Conservation (phyloP, 2,113 vertebrate genomes). For the Apus apus region DNA sequence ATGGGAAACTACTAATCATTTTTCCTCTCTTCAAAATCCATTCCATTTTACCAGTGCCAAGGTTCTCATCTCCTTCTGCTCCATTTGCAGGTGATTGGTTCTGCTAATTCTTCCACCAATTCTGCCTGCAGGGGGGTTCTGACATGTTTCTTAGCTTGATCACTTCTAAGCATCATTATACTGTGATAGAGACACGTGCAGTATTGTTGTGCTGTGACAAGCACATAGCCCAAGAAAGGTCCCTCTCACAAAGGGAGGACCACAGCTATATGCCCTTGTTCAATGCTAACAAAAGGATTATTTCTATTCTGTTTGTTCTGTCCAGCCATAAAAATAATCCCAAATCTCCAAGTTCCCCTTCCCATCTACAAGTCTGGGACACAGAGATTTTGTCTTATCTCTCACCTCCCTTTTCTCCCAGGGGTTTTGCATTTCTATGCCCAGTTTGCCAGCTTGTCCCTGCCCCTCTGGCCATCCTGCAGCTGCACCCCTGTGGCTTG, state of each 20-base stretch:
- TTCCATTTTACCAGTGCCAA: not conserved
- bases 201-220: accelerated
- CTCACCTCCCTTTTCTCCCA: not conserved
- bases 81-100: accelerated
- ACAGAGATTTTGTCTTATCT: not conserved
- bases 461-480: not conserved
- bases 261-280: not conserved
- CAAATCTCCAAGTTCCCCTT: not conserved
- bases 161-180: not conserved
- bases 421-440: not conserved
- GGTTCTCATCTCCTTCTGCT: not conserved
- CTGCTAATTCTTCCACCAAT: not conserved
- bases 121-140: not conserved
- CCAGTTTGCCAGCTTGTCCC: not conserved
- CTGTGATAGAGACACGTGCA: accelerated
- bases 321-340: not conserved
- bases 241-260: not conserved
- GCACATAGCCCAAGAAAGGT: not conserved
- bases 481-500: not conserved
- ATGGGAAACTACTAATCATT: not conserved
- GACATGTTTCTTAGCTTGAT: accelerated
- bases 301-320: not conserved
- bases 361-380: accelerated
- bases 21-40: not conserved
- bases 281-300: not conserved